Base-by-base conservation (phyloP, 2,888 invertebrate genomes). In the Merodon equestris region DNA sequence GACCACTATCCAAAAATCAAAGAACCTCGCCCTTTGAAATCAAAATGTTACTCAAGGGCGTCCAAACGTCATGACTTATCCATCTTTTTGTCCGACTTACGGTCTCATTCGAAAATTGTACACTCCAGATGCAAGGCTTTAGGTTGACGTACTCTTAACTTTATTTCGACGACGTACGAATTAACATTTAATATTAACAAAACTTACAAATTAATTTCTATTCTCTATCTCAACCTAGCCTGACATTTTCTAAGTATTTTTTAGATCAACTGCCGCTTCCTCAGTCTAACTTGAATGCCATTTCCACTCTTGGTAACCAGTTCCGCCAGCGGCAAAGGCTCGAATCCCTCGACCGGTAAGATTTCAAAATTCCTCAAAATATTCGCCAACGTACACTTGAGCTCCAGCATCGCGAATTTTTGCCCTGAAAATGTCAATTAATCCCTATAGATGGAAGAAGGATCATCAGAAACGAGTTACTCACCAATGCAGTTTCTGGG, bases 361-460 rank as follows among this genome's bases (percentile, higher is more conserved):
- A 89, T 82, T 75, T 87, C 85, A 81, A 85, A 89, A 53, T 84
- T 84, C 1, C 87, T 83, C 72, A 89, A 64, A 5, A 89, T 66
- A 73, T 84, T 85, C 1, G 88, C 83, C 1, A 89, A 56, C 1
- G 85, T 75, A 15, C 85, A 84, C 82, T 89, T 89, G 14, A 88
- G 71, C 68, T 89, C 89, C 51, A 88, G 64, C 87, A 89, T 87
- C 54, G 89, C 89, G 68, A 88, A 89, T 82, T 87, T 89, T 86
- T 89, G 89, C 15, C 89, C 88, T 88, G 27, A 0, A 74, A 36
- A 19, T 34, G 48, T 14, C 9, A 45, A 14, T 5, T 15, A 12
- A 36, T 4, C 40, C 10, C 44, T 9, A 2, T 0, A 48, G 17
- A 57, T 9, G 38, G 27, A 1, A 48, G 5, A 36, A 5, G 10